Evolutionary conservation across 2,113 vertebrate species (phyloP).

Genomic region (Phalacrocorax pelagicus): DNA sequence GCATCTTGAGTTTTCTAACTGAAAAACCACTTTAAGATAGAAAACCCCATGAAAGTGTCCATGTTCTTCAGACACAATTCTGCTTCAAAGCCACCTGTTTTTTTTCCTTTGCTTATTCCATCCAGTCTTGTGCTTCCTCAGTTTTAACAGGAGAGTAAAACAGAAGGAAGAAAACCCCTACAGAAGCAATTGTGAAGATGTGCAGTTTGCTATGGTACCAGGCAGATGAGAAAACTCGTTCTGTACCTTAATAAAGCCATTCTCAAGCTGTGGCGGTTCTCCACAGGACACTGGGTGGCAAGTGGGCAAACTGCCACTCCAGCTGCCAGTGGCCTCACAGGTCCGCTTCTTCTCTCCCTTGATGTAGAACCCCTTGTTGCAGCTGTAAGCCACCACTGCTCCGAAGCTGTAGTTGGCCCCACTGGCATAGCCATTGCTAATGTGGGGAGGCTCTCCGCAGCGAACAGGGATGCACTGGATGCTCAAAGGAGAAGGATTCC

Average conservation of each 20-base stretch:
- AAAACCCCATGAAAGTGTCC: not conserved
- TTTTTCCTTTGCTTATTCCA: not conserved
- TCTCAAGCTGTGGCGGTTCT: conserved; percentile 80
- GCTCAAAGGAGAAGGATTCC: conserved; percentile 87
- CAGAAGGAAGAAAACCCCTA: not conserved
- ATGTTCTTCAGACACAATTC: not conserved
- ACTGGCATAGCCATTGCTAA: conserved; percentile 87
- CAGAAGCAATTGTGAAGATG: not conserved
- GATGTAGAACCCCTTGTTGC: conserved; percentile 90
- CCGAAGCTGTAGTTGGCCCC: conserved; percentile 94
- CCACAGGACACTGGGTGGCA: conserved; percentile 90
- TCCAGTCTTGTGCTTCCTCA: not conserved
- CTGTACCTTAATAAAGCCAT: conserved; percentile 88
- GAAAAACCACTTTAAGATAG: not conserved
- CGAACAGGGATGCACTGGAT: conserved; percentile 91
- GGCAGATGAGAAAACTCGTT: not conserved
- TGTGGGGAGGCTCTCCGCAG: conserved; percentile 85
- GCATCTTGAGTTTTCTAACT: not conserved
- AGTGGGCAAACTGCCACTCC: conserved; percentile 86
- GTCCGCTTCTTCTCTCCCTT: conserved; percentile 93
- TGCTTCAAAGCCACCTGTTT: not conserved
- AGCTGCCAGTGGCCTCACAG: conserved; percentile 90
- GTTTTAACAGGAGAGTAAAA: not conserved
- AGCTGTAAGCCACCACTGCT: conserved; percentile 93
- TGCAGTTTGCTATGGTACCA: not conserved